These are phyloP conservation scores for Lophotriccus pileatus DNA, from an alignment of 2,797 vertebrate genomes.

Conservation along the genomic window DNA sequence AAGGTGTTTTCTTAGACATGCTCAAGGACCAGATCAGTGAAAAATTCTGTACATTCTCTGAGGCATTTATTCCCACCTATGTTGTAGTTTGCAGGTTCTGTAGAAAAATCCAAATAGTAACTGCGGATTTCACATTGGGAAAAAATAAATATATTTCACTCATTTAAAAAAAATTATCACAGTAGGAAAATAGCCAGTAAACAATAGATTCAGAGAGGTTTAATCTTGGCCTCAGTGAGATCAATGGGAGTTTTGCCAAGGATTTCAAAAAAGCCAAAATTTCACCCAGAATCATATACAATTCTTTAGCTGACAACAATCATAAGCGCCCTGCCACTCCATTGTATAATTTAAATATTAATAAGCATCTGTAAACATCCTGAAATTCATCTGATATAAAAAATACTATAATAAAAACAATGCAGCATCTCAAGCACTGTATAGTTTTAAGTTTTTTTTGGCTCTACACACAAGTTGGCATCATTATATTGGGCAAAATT, in stretches of 20 bases:
- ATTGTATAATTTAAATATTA: constrained; percentile 52
- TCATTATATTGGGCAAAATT: background rate
- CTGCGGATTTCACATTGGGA: constrained; percentile 50
- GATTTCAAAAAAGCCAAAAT: constrained; percentile 56
- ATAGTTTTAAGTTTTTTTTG: constrained; percentile 11
- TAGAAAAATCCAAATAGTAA: constrained; percentile 51
- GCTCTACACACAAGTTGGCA: constrained; percentile 1
- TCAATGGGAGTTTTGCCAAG: constrained; percentile 27
- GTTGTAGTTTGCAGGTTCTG: background rate
- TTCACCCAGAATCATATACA: constrained; percentile 16
- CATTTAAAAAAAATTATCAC: constrained; percentile 31
- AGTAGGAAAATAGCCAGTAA: constrained; percentile 61
- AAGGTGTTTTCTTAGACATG: background rate
- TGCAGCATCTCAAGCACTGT: constrained; percentile 53
- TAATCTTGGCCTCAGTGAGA: constrained; percentile 42
- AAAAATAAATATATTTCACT: constrained; percentile 55
- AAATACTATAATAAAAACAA: constrained; percentile 55
- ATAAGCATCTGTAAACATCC: constrained; percentile 62
- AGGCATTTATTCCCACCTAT: constrained; percentile 1
- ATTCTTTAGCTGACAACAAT: constrained; percentile 41
- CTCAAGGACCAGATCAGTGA: constrained; percentile 4
- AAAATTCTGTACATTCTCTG: constrained; percentile 26
- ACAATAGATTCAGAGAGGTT: constrained; percentile 21
- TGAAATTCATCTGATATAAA: constrained; percentile 40
- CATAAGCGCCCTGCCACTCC: constrained; percentile 9